Base-by-base conservation (phyloP, 1,140 invertebrate species). In the Prorops nasuta region DNA sequence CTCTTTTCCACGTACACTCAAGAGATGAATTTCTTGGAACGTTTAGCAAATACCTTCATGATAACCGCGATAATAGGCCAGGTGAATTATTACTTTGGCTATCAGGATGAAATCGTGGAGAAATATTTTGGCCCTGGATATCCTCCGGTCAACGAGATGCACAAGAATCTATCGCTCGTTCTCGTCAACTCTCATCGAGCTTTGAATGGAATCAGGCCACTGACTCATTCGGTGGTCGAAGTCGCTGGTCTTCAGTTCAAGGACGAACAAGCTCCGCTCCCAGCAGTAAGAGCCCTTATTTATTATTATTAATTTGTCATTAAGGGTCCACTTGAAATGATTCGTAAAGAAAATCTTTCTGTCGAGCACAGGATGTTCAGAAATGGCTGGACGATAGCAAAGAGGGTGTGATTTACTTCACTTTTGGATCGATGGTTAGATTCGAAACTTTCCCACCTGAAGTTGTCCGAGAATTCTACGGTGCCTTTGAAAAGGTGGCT, bases 391-490 rank as follows among this genome's bases (percentile, higher is more conserved):
- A 87, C 47, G 82, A 81, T 52, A 81, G 85, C 19, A 75, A 81
- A 55, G 67, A 86, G 56, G 87, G 87, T 3, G 82, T 88, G 8
- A 80, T 90, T 22, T 84, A 85, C 52, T 85, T 90, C 49, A 86
- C 82, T 54, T 81, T 89, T 65, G 88, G 88, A 24, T 85, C 86
- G 3, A 80, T 83, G 63, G 66, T 84, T 74, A 79, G 83, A 81
- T 74, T 86, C 72, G 80, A 84, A 81, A 64, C 78, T 66, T 34
- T 74, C 56, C 50, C 66, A 40, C 44, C 56, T n/a, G 6, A 54
- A 35, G 50, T 43, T 8, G 10, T 66, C 7, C 17, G 41, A 0
- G 37, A 54, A 16, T 60, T 70, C 35, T 64, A 66, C 48, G 65
- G 60, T 43, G 63, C 52, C 2, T 47, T 66, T 34, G 59, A 40